Conservation (phyloP, 2,888 invertebrate genomes). For the Agrilus mali region DNA sequence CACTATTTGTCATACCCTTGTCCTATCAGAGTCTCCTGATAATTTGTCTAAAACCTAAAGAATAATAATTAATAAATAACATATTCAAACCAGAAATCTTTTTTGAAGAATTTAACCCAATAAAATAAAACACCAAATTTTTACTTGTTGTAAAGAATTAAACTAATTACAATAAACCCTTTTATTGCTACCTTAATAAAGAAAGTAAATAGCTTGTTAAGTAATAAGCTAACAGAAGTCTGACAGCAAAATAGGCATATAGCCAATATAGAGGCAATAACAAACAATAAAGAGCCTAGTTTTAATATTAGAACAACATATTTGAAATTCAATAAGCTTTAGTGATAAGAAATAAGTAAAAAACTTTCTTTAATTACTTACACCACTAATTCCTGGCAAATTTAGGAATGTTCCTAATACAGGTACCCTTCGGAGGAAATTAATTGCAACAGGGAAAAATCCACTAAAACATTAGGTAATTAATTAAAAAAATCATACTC, state of each 20-base stretch:
- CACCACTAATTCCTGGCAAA: constrained; percentile 79
- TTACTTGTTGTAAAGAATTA: too few species aligned
- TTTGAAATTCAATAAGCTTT: too few species aligned
- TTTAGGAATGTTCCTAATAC: constrained; percentile 78
- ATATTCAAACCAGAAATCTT: constrained; percentile 22
- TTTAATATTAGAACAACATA: too few species aligned
- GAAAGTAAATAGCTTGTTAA: too few species aligned
- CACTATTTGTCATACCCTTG: constrained; percentile 56
- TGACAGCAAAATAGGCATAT: too few species aligned
- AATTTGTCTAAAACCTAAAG: constrained; percentile 65
- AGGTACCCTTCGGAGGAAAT: constrained; percentile 88
- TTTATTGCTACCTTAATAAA: too few species aligned
- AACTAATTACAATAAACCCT: too few species aligned
- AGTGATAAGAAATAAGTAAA: too few species aligned
- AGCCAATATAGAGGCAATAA: too few species aligned
- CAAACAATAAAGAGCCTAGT: too few species aligned
- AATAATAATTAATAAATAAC: constrained; percentile 23
- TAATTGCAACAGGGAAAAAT: constrained; percentile 92
- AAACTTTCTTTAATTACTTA: constrained; percentile 34
- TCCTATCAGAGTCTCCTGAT: constrained; percentile 70
- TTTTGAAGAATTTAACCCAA: not conserved
- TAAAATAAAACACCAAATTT: not conserved
- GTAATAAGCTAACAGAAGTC: too few species aligned
- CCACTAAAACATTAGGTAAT: constrained; percentile 53
- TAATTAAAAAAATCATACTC: constrained; percentile 1